These are phyloP conservation scores for Anolis carolinensis DNA, from an alignment of 2,113 vertebrate genomes.

Conservation along the genomic window DNA sequence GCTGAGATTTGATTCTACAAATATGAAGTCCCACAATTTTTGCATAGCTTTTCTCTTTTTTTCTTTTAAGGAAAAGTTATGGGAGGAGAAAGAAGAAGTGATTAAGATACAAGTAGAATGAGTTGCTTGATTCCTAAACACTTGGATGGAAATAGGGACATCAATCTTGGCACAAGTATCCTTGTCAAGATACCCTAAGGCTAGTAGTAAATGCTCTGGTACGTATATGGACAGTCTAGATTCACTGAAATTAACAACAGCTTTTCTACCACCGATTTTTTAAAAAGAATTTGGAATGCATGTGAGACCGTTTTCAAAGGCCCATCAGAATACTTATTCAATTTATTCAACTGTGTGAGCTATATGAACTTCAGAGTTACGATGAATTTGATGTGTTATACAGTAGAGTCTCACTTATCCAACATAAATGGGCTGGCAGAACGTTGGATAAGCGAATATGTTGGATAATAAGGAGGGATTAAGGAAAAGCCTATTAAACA, in stretches of 20 bases:
- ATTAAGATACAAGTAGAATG: slow-evolving; percentile 16
- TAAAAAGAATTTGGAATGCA: background rate
- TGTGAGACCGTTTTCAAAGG: slow-evolving; percentile 9
- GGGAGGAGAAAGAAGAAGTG: background rate
- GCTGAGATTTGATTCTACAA: background rate
- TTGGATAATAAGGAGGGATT: no score
- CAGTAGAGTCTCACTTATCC: no score
- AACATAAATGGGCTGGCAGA: no score
- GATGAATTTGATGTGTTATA: background rate
- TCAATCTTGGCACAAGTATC: slow-evolving; percentile 3
- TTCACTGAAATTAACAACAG: background rate
- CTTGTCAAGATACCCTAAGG: slow-evolving; percentile 10
- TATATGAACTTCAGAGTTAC: slow-evolving; percentile 6
- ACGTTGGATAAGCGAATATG: no score
- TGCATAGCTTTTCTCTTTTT: background rate
- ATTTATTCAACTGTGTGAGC: slow-evolving; percentile 1
- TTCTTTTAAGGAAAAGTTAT: background rate
- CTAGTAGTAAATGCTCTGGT: background rate
- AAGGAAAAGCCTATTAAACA: no score
- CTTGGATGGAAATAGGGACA: slow-evolving; percentile 18
- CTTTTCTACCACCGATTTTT: background rate
- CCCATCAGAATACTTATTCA: background rate
- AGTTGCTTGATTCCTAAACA: slow-evolving; percentile 12
- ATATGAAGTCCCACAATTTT: background rate
- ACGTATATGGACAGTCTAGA: background rate